Conservation (phyloP, 2,797 vertebrate genomes). For the Ara ararauna region DNA sequence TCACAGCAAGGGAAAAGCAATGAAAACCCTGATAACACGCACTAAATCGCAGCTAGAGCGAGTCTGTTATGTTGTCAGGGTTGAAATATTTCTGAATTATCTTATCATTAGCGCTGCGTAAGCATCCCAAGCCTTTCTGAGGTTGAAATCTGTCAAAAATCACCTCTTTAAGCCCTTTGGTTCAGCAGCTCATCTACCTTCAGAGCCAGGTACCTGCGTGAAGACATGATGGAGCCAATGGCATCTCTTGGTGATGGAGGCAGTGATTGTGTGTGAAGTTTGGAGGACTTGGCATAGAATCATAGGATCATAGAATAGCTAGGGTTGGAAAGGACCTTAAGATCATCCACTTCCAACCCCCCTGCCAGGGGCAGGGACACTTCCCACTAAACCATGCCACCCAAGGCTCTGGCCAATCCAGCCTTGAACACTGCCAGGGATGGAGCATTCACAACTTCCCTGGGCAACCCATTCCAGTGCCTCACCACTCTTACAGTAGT, state of each 20-base stretch:
- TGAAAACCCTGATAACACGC: slow-evolving; percentile 50
- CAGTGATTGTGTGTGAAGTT: background rate
- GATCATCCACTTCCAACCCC: too few relatives aligned
- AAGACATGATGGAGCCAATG: fast-evolving
- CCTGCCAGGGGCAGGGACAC: too few relatives aligned
- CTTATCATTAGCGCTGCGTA: slow-evolving; percentile 14
- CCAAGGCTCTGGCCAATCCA: too few relatives aligned
- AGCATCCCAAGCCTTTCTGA: background rate
- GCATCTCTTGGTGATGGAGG: fast-evolving
- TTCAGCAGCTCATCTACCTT: background rate
- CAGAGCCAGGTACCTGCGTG: fast-evolving
- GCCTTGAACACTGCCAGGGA: too few relatives aligned
- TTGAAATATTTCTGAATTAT: slow-evolving; percentile 70
- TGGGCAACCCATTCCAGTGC: too few relatives aligned
- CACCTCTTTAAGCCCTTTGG: background rate
- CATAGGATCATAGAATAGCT: too few relatives aligned
- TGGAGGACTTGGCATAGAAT: background rate
- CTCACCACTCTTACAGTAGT: too few relatives aligned
- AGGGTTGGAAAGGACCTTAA: too few relatives aligned
- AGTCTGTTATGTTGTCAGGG: slow-evolving; percentile 44
- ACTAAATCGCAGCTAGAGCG: slow-evolving; percentile 40
- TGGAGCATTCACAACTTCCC: too few relatives aligned
- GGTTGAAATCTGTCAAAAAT: background rate
- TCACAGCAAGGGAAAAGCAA: slow-evolving; percentile 34
- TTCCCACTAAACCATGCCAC: too few relatives aligned